A percentile compares a stretch with the other conserved stretches of the same genome.
Evolutionary conservation across 2,797 vertebrate genomes (phyloP).

Genomic region (Danio aesculapii): DNA sequence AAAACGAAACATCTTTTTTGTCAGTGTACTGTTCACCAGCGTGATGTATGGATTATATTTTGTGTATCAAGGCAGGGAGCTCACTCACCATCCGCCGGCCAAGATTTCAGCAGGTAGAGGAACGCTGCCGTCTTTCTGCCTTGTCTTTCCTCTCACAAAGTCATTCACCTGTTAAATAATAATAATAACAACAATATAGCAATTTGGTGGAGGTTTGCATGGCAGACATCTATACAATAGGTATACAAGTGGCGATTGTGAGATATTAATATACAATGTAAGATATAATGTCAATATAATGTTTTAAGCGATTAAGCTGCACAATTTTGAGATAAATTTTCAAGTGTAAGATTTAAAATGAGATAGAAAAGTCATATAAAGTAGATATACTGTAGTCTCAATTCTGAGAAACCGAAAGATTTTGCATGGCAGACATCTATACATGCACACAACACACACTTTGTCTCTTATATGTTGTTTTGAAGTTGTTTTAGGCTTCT

Average conservation of each 20-base stretch:
- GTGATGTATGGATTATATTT: constrained; percentile 21
- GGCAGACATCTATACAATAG: not conserved
- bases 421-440: too few species aligned
- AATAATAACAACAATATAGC: constrained; percentile 14
- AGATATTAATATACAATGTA: not conserved
- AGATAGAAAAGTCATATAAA: too few species aligned
- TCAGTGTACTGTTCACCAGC: not conserved
- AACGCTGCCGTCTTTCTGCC: constrained; percentile 80
- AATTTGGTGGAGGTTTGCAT: not conserved
- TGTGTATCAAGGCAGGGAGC: constrained; percentile 18
- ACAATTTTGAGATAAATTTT: too few species aligned
- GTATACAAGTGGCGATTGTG: not conserved
- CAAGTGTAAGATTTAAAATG: too few species aligned
- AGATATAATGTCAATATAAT: not conserved
- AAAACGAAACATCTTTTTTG: constrained; percentile 28
- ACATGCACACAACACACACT: too few species aligned
- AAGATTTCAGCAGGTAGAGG: constrained; percentile 84
- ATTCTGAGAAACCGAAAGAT: too few species aligned
- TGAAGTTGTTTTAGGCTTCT: too few species aligned
- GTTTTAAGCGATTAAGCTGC: too few species aligned
- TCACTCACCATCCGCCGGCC: constrained; percentile 89
- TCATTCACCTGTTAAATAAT: constrained; percentile 83
- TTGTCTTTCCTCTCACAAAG: constrained; percentile 88
- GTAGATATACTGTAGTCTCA: too few species aligned
- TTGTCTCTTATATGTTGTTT: too few species aligned